A percentile compares a stretch with the other conserved stretches of the same genome.
phyloP scores from a whole-genome alignment of 2,113 vertebrate species.

The Okapia johnstoni region DNA sequence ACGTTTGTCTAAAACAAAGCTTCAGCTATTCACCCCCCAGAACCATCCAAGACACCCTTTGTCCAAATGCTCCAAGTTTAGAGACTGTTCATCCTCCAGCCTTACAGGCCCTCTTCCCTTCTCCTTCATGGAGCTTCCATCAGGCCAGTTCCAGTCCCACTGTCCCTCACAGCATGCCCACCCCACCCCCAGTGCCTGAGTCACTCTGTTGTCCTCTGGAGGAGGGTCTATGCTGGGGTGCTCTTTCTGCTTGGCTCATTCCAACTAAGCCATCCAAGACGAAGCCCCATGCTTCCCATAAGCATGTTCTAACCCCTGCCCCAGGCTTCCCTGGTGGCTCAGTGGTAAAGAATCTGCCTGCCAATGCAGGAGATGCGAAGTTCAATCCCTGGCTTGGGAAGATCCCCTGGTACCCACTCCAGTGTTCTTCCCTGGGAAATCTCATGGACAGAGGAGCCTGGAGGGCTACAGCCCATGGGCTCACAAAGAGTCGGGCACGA shows the following conservation, averaged over 20 bases:
- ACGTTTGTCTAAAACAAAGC: not conserved
- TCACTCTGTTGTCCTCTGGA: not conserved
- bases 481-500: not conserved
- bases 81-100: not conserved
- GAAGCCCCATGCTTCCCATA: not conserved
- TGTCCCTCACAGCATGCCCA: rapidly evolving
- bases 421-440: not conserved
- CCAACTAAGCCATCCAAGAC: not conserved
- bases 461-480: not conserved
- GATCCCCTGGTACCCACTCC: not conserved
- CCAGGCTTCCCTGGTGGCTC: not conserved
- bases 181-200: not conserved
- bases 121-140: not conserved
- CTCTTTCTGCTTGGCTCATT: not conserved
- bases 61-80: rapidly evolving
- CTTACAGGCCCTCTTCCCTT: not conserved
- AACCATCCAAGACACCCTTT: not conserved
- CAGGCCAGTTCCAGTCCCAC: rapidly evolving
- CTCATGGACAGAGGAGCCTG: not conserved
- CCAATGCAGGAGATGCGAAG: not conserved
- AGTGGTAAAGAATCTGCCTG: not conserved
- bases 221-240: not conserved
- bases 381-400: not conserved
- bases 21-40: not conserved
- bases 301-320: too few relatives aligned